Base-by-base conservation (phyloP, 2,797 vertebrate genomes). In the Hypotaenidia okinawae region DNA sequence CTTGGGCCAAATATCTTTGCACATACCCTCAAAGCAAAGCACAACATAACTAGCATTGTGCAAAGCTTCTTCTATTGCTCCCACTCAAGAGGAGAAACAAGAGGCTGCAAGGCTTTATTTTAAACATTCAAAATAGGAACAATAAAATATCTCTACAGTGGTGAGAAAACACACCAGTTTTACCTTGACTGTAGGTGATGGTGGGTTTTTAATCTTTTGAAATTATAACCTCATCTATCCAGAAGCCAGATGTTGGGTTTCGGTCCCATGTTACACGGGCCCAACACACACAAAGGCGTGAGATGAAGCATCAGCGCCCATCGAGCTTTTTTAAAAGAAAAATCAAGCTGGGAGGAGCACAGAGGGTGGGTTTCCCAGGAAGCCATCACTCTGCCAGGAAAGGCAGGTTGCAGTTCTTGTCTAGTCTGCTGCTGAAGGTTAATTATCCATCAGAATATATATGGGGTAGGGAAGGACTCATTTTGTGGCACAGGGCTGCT, bases 381-480 rank as follows among this genome's bases (percentile, higher is more conserved):
- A 81, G n/a, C 9, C 81, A 43, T 13, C 68, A 41, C 28, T 61
- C 37, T 87, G 19, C 15, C 47, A 28, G 70, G 55, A 89, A 58
- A n/a, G 89, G n/a, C 4, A 43, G 27, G 9, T 23, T 79, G 67
- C 67, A 76, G 59, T 32, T 91, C n/a, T 25, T 80, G 49, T 22
- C 57, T 89, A 80, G 91, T 77, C 23, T 21, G 87, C 75, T 67
- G 66, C 86, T 86, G 85, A 77, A 90, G 64, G 72, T 87, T 85
- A 87, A 92, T 91, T 85, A 87, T 61, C 57, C 51, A 24, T 67
- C 79, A 57, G 37, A 87, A 87, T 32, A 66, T 74, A 92, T 33
- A 63, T 3, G 30, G 62, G 63, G 37, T 25, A 33, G 55, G 52
- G 41, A 63, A 41, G 55, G 75, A 84, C 84, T 21, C 75, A 14